These are phyloP conservation scores for Spialia ferax DNA, from an alignment of 2,888 invertebrate species.

Conservation along the genomic window DNA sequence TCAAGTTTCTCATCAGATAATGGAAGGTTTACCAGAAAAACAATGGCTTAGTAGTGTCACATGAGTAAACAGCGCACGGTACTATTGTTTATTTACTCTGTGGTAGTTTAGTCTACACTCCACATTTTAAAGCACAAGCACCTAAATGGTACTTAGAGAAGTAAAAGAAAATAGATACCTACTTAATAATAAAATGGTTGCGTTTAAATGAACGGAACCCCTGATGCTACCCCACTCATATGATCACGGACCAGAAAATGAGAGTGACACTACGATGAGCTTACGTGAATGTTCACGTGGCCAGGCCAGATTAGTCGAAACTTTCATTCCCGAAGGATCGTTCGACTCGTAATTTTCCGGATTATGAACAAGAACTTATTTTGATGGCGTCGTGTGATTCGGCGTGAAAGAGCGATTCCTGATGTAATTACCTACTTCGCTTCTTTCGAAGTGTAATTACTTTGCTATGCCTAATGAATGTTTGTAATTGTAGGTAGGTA, in stretches of 20 bases:
- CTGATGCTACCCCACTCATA: background rate
- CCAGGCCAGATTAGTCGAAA: conserved; percentile 38
- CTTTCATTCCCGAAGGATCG: conserved; percentile 29
- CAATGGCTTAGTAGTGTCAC: too few species aligned
- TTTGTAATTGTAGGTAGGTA: too few species aligned
- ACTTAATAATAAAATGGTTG: background rate
- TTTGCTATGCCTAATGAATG: too few species aligned
- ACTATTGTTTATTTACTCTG: too few species aligned
- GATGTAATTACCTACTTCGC: conserved; percentile 30
- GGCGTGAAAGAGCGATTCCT: conserved; percentile 21
- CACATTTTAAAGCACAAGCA: too few species aligned
- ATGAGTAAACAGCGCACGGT: too few species aligned
- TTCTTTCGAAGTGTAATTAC: conserved; percentile 27
- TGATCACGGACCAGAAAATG: conserved; percentile 14
- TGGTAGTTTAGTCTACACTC: too few species aligned
- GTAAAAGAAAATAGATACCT: too few species aligned
- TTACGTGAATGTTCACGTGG: conserved; percentile 35
- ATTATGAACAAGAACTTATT: conserved; percentile 28
- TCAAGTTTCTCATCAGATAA: too few species aligned
- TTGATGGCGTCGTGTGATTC: conserved; percentile 22
- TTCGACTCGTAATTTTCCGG: conserved; percentile 34
- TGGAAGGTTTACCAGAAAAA: too few species aligned
- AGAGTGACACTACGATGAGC: conserved; percentile 20
- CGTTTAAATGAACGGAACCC: background rate
- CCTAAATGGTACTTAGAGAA: too few species aligned